Base-by-base conservation (phyloP, 2,888 invertebrate genomes). In the Oxystoma pomonae region DNA sequence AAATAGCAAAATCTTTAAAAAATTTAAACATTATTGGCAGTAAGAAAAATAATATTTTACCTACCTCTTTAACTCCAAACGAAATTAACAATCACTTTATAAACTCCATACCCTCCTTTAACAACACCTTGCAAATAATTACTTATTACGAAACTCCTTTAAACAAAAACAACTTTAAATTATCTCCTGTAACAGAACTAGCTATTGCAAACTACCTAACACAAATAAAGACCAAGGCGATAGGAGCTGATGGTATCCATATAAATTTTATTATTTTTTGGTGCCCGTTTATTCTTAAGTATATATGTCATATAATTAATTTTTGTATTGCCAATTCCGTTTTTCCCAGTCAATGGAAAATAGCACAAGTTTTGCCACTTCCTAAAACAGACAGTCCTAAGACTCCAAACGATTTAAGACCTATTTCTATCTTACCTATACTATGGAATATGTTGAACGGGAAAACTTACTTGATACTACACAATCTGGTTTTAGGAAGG, bases 361-460 rank as follows among this genome's bases (percentile, higher is more conserved):
- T 50, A 17, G 60, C 63, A 9, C 60, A 60, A 49, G 52, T 63
- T 50, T 20, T 63, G 22, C 56, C 63, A 5, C 55, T 60, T 20
- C 57, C 60, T 20, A 59, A 63, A 21, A 55, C 20, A 20, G 35
- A 49, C n/a, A 21, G 9, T 20, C 49, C 56, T 12, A 16, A 16
- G n/a, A 19, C 51, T 16, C 49, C 18, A n/a, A 63, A 22, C 12
- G 60, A 63, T 21, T 59, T 60, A 50, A 55, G 60, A 22, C 60
- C 57, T 1, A 63, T 60, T 35, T 60, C 60, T 21, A 63, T 63
- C 16, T 57, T 63, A 20, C 55, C 56, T 12, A 18, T 57, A 19
- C 2, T 63, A 16, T 63, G 60, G 12, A 63, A 63, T 55, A 51
- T 50, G 20, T 57, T 60, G n/a, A 56, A 63, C 35, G 57, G 57